Evolutionary conservation across 2,888 invertebrate genomes (phyloP), one percentile per base, ranked within the genome.

Genomic region (Nasonovia ribisnigri): DNA sequence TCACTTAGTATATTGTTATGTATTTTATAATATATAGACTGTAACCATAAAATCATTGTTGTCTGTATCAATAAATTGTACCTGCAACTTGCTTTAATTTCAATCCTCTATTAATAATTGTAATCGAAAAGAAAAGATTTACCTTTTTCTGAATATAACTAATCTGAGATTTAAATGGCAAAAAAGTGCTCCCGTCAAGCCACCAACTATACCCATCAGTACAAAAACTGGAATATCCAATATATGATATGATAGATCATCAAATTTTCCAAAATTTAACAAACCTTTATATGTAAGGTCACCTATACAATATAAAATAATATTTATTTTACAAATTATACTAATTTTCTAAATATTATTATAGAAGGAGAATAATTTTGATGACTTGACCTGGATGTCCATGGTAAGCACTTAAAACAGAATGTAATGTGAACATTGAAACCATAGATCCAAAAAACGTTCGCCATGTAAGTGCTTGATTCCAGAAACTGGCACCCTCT

Each of bases 401-500:
- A 95, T 99, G 98, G 95, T 98, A 98, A 0, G 98, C 97, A 20
- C 99, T 99, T 0, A 98, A 96, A 0, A 98, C 97, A 94, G 98
- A 96, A 95, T 99, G 99, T 60, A 99, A 96, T 0, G 99, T 99
- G 95, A 99, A 99, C 0, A 99, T 98, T 3, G 99, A 98, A 48
- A 99, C 97, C 95, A 99, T 98, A 0, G 99, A 99, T 0, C 99
- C 98, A 95, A 99, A 99, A 95, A 99, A 98, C 94, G 99, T 99
- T 95, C 99, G 97, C 99, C 99, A 99, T 43, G 99, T 99, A 91
- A 99, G 96, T 94, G 98, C 97, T 96, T 99, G 99, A 96, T 99
- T 99, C 98, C 99, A 99, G 96, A 99, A 99, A 96, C 99, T 99
- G 0, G 99, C 98, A 24, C 99, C 99, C 96, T 99, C 99, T 96